Base-by-base conservation (phyloP, 2,888 invertebrate species). In the Polydrusus cervinus region DNA sequence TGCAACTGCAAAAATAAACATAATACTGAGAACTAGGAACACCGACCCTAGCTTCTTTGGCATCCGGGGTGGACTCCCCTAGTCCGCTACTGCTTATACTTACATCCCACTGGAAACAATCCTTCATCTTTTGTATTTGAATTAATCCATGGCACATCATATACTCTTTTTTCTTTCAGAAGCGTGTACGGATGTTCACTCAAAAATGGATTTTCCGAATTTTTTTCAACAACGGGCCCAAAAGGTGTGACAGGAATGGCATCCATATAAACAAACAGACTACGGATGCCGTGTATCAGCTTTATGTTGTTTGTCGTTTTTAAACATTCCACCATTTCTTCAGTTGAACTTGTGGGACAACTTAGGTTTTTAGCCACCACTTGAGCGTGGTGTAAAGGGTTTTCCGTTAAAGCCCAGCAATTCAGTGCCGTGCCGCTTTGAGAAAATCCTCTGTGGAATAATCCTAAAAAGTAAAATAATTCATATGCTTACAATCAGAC, bases 91-190 rank as follows among this genome's bases (percentile, higher is more conserved):
- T 25, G 3, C 1, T 5, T n/a, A 60, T 3, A 80, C 83, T 80
- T 86, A 93, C 93, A 89, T 81, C 91, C 90, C 55, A 90, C 91
- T 20, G 93, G 93, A 81, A 92, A 92, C 14, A 93, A 87, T 72
- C 94, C 94, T 84, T 94, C 94, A 71, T 93, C 91, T n/a, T 91
- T 90, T 0, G 91, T 90, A 64, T 92, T 90, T 6, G 91, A 90
- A 0, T 90, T 88, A 65, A 94, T 88, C 89, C 94, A 92, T 0
- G 95, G 95, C 7, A 92, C 83, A 75, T 92, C 90, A n/a, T 90
- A 88, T 80, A 91, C 90, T 40, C 89, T 87, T 0, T 93, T 93
- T 7, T 88, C 87, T 62, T 84, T 87, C 0, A 94, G 88, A 0
- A 92, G 88, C 49, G 90, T 89, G 79, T 89, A 89, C 0, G 95